These are phyloP conservation scores for Circaetus gallicus DNA, from an alignment of 2,113 vertebrate genomes.

Conservation along the genomic window DNA sequence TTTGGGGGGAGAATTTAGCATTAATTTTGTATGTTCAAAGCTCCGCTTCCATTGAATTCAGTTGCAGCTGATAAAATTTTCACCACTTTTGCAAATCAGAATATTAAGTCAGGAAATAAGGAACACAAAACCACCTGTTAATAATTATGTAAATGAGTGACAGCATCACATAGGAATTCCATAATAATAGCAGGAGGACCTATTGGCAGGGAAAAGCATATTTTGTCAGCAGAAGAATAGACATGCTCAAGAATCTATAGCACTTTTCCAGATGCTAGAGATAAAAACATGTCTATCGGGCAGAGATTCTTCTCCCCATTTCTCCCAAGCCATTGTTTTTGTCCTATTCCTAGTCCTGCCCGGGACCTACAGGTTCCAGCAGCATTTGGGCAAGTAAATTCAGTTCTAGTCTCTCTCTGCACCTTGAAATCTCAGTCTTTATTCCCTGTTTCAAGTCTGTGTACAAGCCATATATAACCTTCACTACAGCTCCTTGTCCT, in stretches of 20 bases:
- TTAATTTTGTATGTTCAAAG: neutral
- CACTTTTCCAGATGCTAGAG: neutral
- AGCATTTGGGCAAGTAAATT: neutral
- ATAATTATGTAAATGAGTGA: constrained; percentile 34
- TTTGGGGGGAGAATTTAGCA: neutral
- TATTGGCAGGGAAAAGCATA: neutral
- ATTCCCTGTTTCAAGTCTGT: neutral
- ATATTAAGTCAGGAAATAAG: neutral
- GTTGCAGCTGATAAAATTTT: neutral
- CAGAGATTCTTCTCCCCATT: neutral
- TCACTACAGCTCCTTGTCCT: neutral
- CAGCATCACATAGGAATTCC: constrained; percentile 19
- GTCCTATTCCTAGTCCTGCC: neutral
- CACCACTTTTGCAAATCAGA: neutral
- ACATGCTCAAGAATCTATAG: neutral
- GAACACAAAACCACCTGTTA: constrained; percentile 13
- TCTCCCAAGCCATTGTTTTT: neutral
- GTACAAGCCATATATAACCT: neutral
- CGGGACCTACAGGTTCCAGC: neutral
- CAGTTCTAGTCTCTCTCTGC: neutral
- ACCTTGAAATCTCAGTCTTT: neutral
- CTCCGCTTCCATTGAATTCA: neutral
- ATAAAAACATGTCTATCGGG: neutral
- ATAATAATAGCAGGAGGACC: neutral
- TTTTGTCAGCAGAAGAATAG: constrained; percentile 25